phyloP scores from a whole-genome alignment of 2,797 vertebrate genomes.

The Acipenser transmontanus region DNA sequence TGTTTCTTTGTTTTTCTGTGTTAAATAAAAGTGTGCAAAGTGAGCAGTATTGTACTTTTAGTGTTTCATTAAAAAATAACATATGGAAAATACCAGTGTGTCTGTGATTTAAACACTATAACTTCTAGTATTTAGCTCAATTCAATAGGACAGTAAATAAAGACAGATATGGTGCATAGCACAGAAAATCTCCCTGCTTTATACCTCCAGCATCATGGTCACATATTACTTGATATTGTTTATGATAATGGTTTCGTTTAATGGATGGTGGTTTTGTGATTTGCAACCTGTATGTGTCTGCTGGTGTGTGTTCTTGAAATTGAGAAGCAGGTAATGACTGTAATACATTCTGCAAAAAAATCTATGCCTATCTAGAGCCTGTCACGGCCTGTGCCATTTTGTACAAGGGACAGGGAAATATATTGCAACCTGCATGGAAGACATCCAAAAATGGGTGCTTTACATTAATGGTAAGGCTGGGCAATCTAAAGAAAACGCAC shows the following conservation, averaged over 20 bases:
- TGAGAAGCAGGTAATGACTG: neutral
- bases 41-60: no score
- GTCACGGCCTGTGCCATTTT: neutral
- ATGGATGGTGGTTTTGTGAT: neutral
- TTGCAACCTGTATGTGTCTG: neutral
- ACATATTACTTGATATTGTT: neutral
- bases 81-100: no score
- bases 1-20: no score
- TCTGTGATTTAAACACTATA: no score
- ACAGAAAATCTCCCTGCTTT: no score
- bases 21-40: no score
- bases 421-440: neutral
- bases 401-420: neutral
- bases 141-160: no score
- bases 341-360: neutral
- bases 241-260: neutral
- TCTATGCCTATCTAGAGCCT: neutral
- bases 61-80: no score
- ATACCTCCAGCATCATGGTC: no score
- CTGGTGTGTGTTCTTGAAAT: neutral
- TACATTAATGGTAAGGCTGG: conserved; percentile 1
- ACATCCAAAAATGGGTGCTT: neutral
- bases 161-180: no score
- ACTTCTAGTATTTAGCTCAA: no score
- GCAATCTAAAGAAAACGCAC: conserved; percentile 9